Evolutionary conservation across 1,140 invertebrate species (phyloP).

Genomic region (Contarinia nasturtii): DNA sequence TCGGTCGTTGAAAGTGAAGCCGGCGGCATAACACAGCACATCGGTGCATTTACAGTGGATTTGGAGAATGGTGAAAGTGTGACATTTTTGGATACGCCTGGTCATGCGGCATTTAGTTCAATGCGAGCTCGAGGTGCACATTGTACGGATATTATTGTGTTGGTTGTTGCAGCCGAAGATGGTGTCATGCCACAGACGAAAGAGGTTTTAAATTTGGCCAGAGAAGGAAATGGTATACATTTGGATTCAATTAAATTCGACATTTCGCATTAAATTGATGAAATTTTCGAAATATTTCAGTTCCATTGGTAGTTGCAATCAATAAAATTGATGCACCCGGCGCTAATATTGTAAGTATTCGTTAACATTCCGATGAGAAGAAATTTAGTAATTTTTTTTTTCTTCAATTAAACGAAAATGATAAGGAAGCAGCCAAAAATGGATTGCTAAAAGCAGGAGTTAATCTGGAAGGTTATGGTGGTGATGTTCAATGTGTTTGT

Average conservation of each 20-base stretch:
- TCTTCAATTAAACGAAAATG: not conserved
- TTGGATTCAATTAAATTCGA: not conserved
- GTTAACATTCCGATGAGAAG: slow-evolving; percentile 2
- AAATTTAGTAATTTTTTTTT: slow-evolving; percentile 4
- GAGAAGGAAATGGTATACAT: slow-evolving; percentile 39
- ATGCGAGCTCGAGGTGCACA: slow-evolving; percentile 84
- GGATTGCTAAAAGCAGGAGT: slow-evolving; percentile 61
- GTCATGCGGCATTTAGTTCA: slow-evolving; percentile 86
- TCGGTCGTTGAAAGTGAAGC: slow-evolving; percentile 80
- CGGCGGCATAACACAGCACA: slow-evolving; percentile 99
- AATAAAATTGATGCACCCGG: slow-evolving; percentile 94
- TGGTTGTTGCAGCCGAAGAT: slow-evolving; percentile 97
- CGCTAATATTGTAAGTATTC: slow-evolving; percentile 59
- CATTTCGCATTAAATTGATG: not conserved
- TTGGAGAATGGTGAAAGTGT: slow-evolving; percentile 51
- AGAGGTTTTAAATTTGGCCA: slow-evolving; percentile 61
- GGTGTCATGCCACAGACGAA: slow-evolving; percentile 96
- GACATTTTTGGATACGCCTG: slow-evolving; percentile 98
- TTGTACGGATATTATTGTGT: slow-evolving; percentile 84
- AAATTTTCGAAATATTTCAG: too few species aligned
- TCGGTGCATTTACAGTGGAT: slow-evolving; percentile 87
- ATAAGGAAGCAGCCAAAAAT: slow-evolving; percentile 49
- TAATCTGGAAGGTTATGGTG: slow-evolving; percentile 71
- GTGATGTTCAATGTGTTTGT: slow-evolving; percentile 78
- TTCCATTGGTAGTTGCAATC: slow-evolving; percentile 94